Evolutionary conservation across 2,113 vertebrate genomes (phyloP).

Genomic region (Thalassoma bifasciatum): DNA sequence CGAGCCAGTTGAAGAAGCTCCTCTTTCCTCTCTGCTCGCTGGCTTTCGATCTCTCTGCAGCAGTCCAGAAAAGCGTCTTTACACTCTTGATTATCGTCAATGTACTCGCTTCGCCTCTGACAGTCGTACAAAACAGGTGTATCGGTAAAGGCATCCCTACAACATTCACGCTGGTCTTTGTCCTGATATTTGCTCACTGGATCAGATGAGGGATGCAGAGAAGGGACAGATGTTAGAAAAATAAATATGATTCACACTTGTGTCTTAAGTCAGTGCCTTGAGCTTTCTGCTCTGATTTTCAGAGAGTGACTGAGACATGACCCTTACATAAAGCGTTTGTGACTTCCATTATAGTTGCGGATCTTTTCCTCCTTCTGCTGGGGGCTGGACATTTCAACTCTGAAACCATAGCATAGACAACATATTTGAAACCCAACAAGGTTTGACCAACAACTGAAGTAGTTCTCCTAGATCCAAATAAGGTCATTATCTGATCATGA

Average conservation of each 20-base stretch:
- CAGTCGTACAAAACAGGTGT: constrained; percentile 82
- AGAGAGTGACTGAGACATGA: background rate
- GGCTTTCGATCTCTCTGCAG: constrained; percentile 72
- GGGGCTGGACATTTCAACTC: constrained; percentile 70
- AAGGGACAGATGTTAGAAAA: rapidly evolving
- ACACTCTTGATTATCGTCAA: constrained; percentile 78
- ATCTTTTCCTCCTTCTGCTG: constrained; percentile 51
- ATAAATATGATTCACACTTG: no score
- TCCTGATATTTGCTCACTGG: constrained; percentile 78
- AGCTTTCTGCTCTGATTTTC: background rate
- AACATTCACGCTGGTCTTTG: constrained; percentile 76
- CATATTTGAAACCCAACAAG: background rate
- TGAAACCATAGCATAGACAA: constrained; percentile 46
- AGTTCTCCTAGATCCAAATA: no score
- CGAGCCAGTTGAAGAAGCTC: constrained; percentile 56
- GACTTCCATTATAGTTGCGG: constrained; percentile 59
- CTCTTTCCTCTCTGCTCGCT: constrained; percentile 30
- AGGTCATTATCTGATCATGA: no score
- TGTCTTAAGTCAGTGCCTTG: background rate
- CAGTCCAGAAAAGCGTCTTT: constrained; percentile 85
- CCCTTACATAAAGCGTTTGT: constrained; percentile 68
- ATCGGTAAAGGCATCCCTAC: constrained; percentile 84
- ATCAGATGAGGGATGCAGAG: background rate
- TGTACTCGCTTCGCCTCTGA: constrained; percentile 75
- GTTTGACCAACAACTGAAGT: no score